Conservation (phyloP, 2,797 vertebrate species). For the Scarus forsteni region DNA sequence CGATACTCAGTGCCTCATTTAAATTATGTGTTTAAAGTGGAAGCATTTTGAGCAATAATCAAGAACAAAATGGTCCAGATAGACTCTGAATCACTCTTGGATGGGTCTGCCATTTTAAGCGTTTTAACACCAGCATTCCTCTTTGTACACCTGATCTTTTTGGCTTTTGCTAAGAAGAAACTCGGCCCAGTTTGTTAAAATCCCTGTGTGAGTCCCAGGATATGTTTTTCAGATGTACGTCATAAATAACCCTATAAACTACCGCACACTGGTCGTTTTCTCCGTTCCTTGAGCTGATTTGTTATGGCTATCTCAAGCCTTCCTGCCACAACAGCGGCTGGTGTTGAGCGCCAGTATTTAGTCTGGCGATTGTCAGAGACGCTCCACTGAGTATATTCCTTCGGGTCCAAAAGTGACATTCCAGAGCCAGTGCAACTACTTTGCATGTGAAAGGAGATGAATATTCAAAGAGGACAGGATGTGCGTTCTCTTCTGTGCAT, state of each 20-base stretch:
- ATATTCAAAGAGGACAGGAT: slow-evolving; percentile 64
- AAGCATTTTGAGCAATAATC: slow-evolving; percentile 26
- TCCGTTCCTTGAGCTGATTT: slow-evolving; percentile 61
- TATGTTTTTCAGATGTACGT: slow-evolving; percentile 69
- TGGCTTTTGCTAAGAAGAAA: slow-evolving; percentile 21
- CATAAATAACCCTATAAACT: slow-evolving; percentile 69
- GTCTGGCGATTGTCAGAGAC: slow-evolving; percentile 75
- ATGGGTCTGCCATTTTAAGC: slow-evolving; percentile 11
- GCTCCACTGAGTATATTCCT: slow-evolving; percentile 67
- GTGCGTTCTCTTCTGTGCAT: slow-evolving; percentile 26
- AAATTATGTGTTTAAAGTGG: neutral
- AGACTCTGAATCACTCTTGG: neutral
- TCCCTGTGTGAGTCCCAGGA: slow-evolving; percentile 49
- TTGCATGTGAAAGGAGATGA: slow-evolving; percentile 73
- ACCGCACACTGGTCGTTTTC: slow-evolving; percentile 43
- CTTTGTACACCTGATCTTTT: slow-evolving; percentile 50
- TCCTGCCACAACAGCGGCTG: slow-evolving; percentile 66
- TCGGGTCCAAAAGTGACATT: slow-evolving; percentile 69
- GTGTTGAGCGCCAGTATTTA: slow-evolving; percentile 73
- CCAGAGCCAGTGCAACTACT: slow-evolving; percentile 63
- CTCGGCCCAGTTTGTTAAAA: slow-evolving; percentile 26
- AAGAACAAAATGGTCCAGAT: slow-evolving; percentile 12
- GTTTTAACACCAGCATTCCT: slow-evolving; percentile 12
- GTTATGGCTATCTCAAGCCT: slow-evolving; percentile 70
- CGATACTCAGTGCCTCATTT: slow-evolving; percentile 21